A percentile compares a stretch with the other conserved stretches of the same genome.
These are phyloP conservation scores for Chelmon rostratus DNA, from an alignment of 2,797 vertebrate species.

Conservation along the genomic window DNA sequence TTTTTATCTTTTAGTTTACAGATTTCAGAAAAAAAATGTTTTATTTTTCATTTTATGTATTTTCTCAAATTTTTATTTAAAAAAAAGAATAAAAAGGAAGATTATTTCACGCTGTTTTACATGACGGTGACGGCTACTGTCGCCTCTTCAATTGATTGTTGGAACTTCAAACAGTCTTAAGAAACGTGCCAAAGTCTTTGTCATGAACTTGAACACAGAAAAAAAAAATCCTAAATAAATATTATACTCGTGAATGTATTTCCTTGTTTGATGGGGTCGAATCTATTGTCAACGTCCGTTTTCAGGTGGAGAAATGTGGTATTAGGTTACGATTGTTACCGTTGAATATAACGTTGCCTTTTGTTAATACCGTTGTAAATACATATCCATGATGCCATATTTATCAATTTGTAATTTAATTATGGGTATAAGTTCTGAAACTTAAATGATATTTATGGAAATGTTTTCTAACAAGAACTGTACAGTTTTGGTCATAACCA, in stretches of 20 bases:
- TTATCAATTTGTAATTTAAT: slow-evolving; percentile 99
- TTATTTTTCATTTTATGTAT: slow-evolving; percentile 91
- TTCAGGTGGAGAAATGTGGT: slow-evolving; percentile 97
- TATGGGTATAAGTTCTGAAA: slow-evolving; percentile 97
- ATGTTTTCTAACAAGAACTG: slow-evolving; percentile 97
- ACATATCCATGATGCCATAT: slow-evolving; percentile 99
- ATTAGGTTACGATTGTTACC: slow-evolving; percentile 97
- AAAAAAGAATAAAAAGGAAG: slow-evolving; percentile 82
- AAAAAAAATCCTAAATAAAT: slow-evolving; percentile 88
- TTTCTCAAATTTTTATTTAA: slow-evolving; percentile 88
- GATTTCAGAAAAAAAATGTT: slow-evolving; percentile 87
- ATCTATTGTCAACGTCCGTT: slow-evolving; percentile 96
- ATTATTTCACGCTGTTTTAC: slow-evolving; percentile 92
- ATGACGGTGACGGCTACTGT: slow-evolving; percentile 89
- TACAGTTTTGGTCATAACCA: slow-evolving; percentile 99
- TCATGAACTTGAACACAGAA: slow-evolving; percentile 96
- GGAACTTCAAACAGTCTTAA: slow-evolving; percentile 98
- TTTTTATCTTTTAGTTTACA: slow-evolving; percentile 87
- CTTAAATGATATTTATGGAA: slow-evolving; percentile 99
- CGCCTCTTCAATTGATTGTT: slow-evolving; percentile 97
- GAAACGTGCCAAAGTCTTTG: slow-evolving; percentile 99
- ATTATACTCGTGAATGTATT: slow-evolving; percentile 99
- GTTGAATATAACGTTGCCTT: slow-evolving; percentile 99
- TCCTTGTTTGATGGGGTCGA: slow-evolving; percentile 98
- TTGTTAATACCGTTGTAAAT: slow-evolving; percentile 99